Evolutionary conservation across 2,797 vertebrate genomes (phyloP).

Genomic region (Heteromormyrus szaboi): DNA sequence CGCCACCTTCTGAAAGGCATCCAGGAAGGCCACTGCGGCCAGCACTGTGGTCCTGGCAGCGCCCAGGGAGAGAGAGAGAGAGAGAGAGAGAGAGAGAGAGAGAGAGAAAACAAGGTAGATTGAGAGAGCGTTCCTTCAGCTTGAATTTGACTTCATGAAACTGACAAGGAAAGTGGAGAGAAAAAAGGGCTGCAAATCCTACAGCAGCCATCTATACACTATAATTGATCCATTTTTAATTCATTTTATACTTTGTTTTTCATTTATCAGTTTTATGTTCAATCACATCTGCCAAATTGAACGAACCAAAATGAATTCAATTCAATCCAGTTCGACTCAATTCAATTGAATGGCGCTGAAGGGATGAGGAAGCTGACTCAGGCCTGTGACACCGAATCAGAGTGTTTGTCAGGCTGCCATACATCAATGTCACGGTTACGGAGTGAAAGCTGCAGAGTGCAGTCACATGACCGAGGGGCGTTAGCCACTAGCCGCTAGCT

Average conservation of each 20-base stretch:
- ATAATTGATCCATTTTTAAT: background rate
- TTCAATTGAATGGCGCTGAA: background rate
- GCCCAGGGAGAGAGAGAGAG: background rate
- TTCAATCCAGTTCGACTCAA: background rate
- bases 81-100: background rate
- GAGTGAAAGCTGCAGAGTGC: background rate
- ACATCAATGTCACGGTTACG: background rate
- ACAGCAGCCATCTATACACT: background rate
- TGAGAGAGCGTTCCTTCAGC: background rate
- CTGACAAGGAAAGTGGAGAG: background rate
- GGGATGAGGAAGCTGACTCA: background rate
- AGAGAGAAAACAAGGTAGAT: background rate
- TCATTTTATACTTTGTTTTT: background rate
- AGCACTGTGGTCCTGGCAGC: constrained; percentile 81
- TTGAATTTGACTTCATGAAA: background rate
- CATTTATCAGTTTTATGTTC: background rate
- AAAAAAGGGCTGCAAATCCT: background rate
- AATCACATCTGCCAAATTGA: background rate
- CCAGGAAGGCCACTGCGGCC: constrained; percentile 89
- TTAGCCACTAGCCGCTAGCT: background rate
- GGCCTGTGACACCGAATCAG: background rate
- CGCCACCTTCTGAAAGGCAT: constrained; percentile 97
- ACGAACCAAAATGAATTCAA: background rate
- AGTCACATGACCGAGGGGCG: background rate
- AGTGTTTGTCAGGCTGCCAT: background rate